Evolutionary conservation across 2,797 vertebrate species (phyloP), one percentile per base, ranked within the genome.

Genomic region (Pristis pectinata): DNA sequence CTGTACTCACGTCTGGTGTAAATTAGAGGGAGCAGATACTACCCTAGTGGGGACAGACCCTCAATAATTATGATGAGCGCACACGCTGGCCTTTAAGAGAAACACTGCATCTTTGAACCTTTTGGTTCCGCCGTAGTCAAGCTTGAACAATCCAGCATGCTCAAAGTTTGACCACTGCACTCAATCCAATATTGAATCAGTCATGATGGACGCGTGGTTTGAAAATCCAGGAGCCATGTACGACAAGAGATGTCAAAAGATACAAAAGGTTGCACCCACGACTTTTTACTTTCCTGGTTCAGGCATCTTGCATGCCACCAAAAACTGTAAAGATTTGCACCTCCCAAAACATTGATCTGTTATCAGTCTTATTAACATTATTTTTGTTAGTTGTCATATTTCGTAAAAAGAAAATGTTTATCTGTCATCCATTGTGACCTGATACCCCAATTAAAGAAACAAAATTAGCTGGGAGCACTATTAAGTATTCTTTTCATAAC

Each of bases 81-180:
- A 34, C 7, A 19, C 11, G 30, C 24, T 94, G 92, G 72, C 70
- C 67, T 76, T 72, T 94, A 94, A 94, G 30, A 94, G 44, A 4
- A 76, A 94, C 72, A 94, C 92, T 94, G 67, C 44, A 72, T 27
- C 92, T 93, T 93, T 93, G 72, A 53, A 94, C 30, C 92, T 76
- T 44, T 34, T 13, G 70, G 13, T 53, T 27, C 30, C 53, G 67
- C 41, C 15, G 15, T 94, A 41, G 44, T 56, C 67, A 72, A 94
- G 8, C 44, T 70, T 74, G 70, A 94, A 94, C 30, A 76, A 94
- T 34, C 30, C 7, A 76, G 92, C 72, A 53, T 94, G 67, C 70
- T 94, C 70, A 76, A 70, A 76, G 41, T 34, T 76, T 94, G 92
- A 76, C 44, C 44, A 53, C 10, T 76, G 41, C 72, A 76, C 34